Base-by-base conservation (phyloP, 1,140 invertebrate genomes). In the Delia radicum region DNA sequence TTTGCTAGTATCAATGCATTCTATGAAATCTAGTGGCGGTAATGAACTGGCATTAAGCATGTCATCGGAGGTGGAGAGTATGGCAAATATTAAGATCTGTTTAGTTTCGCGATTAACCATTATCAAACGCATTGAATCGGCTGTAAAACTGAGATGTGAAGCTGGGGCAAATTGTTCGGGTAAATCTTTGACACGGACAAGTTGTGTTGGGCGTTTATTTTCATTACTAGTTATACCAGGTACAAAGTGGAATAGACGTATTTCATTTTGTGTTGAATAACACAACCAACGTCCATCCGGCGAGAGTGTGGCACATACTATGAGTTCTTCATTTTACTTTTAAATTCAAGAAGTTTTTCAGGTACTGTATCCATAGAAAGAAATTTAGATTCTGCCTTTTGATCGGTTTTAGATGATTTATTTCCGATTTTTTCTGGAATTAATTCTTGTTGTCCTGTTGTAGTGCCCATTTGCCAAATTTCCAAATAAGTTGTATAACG, bases 231-330 rank as follows among this genome's bases (percentile, higher is more conserved):
- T 6, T 6, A 37, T 7, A 33, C 55, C 73, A 6, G 24, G 33
- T 3, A 48, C 42, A 67, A 79, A 77, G 28, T 76, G 79, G 80
- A 92, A 93, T 31, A 95, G 85, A 75, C 92, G 89, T 18, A 94
- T 80, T 46, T 90, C 87, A 55, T 82, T 87, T 28, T 90, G 87
- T 0, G 94, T 95, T 0, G 93, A 93, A 83, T 94, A 95, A 12
- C 92, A 90, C 27, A 96, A 89, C 81, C 90, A 90, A 73, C 90
- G 89, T 2, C 91, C 91, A 81, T 92, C 88, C 0, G 89, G 88
- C 8, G 92, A 94, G 5, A 96, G 87, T 7, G 91, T 90, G 80
- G 89, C 89, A 80, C 91, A 92, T 7, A 90, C 81, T 21, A 95
- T 91, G 21, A 86, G 87, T 79, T 93, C 91, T 8, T 89, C 87